Conservation (phyloP, 2,113 vertebrate species). For the Reinhardtius hippoglossoides region DNA sequence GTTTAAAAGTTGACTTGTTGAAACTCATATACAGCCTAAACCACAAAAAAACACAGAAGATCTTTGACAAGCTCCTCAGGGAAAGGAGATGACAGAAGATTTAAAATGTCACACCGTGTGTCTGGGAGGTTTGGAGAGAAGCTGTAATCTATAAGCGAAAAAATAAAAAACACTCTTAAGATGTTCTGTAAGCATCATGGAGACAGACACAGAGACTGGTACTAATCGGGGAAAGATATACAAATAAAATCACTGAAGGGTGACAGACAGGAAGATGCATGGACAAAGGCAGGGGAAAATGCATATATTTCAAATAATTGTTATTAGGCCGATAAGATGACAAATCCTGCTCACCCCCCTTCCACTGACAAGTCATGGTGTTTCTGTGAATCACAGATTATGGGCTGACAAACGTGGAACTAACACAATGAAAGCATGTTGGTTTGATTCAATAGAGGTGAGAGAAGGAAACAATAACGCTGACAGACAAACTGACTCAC, state of each 20-base stretch:
- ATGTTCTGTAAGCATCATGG: slow-evolving; percentile 43
- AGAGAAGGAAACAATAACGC: slow-evolving; percentile 38
- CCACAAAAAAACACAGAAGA: slow-evolving; percentile 39
- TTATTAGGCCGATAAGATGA: slow-evolving; percentile 69
- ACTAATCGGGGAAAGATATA: slow-evolving; percentile 49
- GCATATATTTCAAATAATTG: slow-evolving; percentile 64
- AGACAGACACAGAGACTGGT: slow-evolving; percentile 13
- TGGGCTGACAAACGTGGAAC: slow-evolving; percentile 55
- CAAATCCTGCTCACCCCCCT: slow-evolving; percentile 53
- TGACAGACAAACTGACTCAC: slow-evolving; percentile 25
- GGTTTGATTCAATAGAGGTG: slow-evolving; percentile 43
- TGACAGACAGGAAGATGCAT: slow-evolving; percentile 38
- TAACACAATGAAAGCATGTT: slow-evolving; percentile 34
- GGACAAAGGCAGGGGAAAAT: slow-evolving; percentile 52
- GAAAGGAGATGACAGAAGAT: slow-evolving; percentile 45
- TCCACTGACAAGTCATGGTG: slow-evolving; percentile 42
- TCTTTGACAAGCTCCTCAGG: slow-evolving; percentile 9
- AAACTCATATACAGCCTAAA: slow-evolving; percentile 30
- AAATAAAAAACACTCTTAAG: slow-evolving; percentile 35
- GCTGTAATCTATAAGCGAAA: slow-evolving; percentile 42
- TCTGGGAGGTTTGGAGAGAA: slow-evolving; percentile 41
- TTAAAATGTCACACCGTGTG: slow-evolving; percentile 59
- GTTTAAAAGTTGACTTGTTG: slow-evolving; percentile 34
- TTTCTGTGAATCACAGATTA: slow-evolving; percentile 65
- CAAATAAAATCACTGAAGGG: slow-evolving; percentile 42